Conservation (phyloP, 2,113 vertebrate genomes). For the Phalacrocorax pelagicus region DNA sequence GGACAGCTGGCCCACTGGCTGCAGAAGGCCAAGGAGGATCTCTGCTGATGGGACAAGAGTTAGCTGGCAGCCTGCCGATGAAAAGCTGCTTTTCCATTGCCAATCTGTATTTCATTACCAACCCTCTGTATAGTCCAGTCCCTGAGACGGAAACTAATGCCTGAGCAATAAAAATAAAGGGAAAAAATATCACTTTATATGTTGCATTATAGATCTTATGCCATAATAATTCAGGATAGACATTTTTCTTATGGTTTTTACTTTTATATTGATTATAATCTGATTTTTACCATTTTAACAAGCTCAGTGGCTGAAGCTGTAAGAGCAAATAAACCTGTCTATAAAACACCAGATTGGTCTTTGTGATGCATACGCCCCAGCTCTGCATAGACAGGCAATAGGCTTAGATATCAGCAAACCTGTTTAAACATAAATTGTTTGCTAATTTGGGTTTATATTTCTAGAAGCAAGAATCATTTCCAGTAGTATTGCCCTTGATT, state of each 20-base stretch:
- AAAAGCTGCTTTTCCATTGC: not conserved
- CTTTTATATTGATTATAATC: constrained; percentile 27
- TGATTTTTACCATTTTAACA: not conserved
- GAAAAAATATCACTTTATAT: not conserved
- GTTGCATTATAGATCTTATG: constrained; percentile 32
- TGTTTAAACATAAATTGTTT: not conserved
- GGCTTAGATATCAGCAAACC: not conserved
- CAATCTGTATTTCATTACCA: not conserved
- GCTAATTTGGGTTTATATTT: not conserved
- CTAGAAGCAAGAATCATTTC: not conserved
- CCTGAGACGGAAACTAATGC: constrained; percentile 16
- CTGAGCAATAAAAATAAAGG: not conserved
- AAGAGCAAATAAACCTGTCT: not conserved
- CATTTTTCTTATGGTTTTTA: not conserved
- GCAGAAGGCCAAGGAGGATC: not conserved
- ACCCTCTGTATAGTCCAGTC: not conserved
- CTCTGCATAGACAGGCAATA: not conserved
- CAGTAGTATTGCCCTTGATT: not conserved
- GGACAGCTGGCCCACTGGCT: not conserved
- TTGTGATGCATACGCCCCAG: not conserved
- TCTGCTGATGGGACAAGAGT: not conserved
- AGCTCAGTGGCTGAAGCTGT: not conserved
- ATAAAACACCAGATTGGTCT: not conserved
- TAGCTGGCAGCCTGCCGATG: not conserved
- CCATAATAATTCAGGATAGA: constrained; percentile 18